Conservation (phyloP, 2,113 vertebrate genomes). For the Oncorhynchus nerka region DNA sequence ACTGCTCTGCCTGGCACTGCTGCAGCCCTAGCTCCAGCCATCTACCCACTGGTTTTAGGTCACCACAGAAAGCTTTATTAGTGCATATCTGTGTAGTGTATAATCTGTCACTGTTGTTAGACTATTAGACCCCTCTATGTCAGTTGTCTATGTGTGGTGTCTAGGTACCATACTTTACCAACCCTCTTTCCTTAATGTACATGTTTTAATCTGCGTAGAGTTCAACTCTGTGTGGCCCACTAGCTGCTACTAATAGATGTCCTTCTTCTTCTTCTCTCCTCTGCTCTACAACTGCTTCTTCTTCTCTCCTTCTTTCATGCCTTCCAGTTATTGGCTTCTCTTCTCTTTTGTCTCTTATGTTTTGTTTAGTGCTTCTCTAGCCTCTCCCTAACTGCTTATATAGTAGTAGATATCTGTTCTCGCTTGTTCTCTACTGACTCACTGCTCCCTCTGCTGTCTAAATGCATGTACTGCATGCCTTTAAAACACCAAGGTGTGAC, state of each 20-base stretch:
- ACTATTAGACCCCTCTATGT: not conserved
- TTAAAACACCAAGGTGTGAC: slow-evolving; percentile 87
- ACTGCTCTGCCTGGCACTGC: too few relatives aligned
- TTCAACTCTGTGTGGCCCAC: not conserved
- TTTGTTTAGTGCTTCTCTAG: not conserved
- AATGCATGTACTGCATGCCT: slow-evolving; percentile 82
- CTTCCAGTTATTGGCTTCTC: not conserved
- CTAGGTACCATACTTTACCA: not conserved
- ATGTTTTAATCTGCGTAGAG: not conserved
- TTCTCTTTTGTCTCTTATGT: not conserved
- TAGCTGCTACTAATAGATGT: not conserved
- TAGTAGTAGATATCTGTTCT: slow-evolving; percentile 39
- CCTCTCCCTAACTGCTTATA: not conserved
- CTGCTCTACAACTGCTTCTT: not conserved
- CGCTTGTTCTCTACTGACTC: slow-evolving; percentile 67
- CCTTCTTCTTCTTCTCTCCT: not conserved
- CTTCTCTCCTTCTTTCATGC: not conserved
- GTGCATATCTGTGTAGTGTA: too few relatives aligned
- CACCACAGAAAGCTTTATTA: too few relatives aligned
- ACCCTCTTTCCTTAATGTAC: not conserved
- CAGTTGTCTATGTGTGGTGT: not conserved
- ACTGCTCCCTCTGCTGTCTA: slow-evolving; percentile 83
- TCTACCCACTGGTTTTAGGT: too few relatives aligned
- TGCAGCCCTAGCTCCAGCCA: too few relatives aligned
- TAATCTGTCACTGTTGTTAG: too few relatives aligned